Evolutionary conservation across 2,888 invertebrate species (phyloP).

Genomic region (Tetranychus piercei): DNA sequence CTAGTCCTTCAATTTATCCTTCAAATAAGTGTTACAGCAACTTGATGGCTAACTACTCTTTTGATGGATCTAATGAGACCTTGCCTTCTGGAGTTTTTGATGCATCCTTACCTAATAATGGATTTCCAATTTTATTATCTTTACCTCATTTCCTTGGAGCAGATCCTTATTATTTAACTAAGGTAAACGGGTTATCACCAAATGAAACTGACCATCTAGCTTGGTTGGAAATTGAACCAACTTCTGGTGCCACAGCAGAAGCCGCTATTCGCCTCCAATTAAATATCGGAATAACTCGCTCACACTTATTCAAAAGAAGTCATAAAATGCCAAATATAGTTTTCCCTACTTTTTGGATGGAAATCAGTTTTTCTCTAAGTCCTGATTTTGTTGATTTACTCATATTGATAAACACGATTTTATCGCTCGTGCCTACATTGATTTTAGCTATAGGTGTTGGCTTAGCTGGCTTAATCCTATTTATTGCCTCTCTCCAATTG

Average conservation of each 20-base stretch:
- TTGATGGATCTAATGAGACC: neutral
- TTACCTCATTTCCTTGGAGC: slow-evolving; percentile 62
- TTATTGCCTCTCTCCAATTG: neutral
- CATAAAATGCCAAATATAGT: slow-evolving; percentile 57
- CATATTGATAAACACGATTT: neutral
- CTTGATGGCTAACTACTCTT: neutral
- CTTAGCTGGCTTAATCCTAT: neutral
- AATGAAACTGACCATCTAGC: slow-evolving; percentile 47
- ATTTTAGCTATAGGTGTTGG: neutral
- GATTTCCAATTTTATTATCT: slow-evolving; percentile 62
- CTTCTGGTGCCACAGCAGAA: slow-evolving; percentile 28
- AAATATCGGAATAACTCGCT: slow-evolving; percentile 35
- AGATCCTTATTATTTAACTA: slow-evolving; percentile 45
- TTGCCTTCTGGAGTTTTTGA: slow-evolving; percentile 22
- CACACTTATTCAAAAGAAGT: neutral
- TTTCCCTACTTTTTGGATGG: slow-evolving; percentile 58
- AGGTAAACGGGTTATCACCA: slow-evolving; percentile 49
- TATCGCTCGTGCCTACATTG: neutral
- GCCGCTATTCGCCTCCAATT: slow-evolving; percentile 53
- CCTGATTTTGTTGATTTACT: neutral
- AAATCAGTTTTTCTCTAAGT: neutral
- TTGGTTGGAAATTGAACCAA: slow-evolving; percentile 54
- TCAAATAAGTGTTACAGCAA: slow-evolving; percentile 16
- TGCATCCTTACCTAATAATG: slow-evolving; percentile 29
- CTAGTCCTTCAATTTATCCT: slow-evolving; percentile 18